Base-by-base conservation (phyloP, 2,797 vertebrate genomes). In the Falco novaeseelandiae region DNA sequence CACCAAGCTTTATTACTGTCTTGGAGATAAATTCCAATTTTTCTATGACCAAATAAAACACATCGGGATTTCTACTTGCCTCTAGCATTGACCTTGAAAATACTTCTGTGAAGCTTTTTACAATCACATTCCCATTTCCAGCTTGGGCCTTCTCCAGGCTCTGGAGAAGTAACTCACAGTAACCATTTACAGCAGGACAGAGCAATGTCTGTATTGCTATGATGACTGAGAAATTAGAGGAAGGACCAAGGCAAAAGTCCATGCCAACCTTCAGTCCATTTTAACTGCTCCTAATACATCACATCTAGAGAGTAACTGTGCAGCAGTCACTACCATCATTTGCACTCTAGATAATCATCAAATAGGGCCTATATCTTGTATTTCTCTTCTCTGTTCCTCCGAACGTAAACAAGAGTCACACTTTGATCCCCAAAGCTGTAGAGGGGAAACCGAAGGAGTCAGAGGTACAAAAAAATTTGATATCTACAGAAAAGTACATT, bases 121-220 rank as follows among this genome's bases (percentile, higher is more conserved):
- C 10, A 85, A 32, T 23, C 27, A 40, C 20, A 57, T 22, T 63
- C 15, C 14, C 25, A 49, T 40, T 89, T 74, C 48, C 26, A 54
- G 7, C 20, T 78, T 9, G 42, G 40, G 61, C 9, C 8, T 72
- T 81, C 55, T 52, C 17, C 42, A 73, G 79, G 29, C 11, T 14
- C 51, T 52, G 8, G 32, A 81, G 55, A 66, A 83, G 32, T 22
- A 88, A 44, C n/a, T 83, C 51, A 51, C 8, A 57, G 16, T 38
- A 70, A 54, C 8, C 10, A 21, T 8, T 51, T 66, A 48, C 12
- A 44, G 5, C 51, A 78, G 9, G 23, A 23, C 25, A 94, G 15
- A 61, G 15, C 0, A 0, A 80, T 42, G 34, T 46, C 25, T 3
- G 1, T 40, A 6, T 18, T 59, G 26, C 40, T 76, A 62, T 49